Base-by-base conservation (phyloP, 2,113 vertebrate genomes). In the Carassius carassius region DNA sequence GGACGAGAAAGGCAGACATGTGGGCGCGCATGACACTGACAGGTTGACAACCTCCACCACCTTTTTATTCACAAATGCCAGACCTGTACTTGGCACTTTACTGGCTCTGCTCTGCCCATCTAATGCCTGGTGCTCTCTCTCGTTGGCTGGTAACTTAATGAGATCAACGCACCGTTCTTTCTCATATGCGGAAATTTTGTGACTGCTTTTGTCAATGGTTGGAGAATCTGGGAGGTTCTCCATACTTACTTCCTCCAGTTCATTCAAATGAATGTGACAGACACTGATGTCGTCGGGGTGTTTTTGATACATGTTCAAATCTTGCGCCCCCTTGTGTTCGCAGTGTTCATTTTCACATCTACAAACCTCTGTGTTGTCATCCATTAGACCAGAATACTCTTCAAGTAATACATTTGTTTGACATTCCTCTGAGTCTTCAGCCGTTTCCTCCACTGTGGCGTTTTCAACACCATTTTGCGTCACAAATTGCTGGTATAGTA, bases 1-100 rank as follows among this genome's bases (percentile, higher is more conserved):
- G 0, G 97, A 99, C 3, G 98, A 99, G 91, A 99, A 99, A 5
- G 98, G 97, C 90, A 99, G 95, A 63, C 98, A 99, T 0, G 98
- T 99, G 5, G 98, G 97, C 25, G 98, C 97, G 76, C 98, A 99
- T 5, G 97, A 99, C 87, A 99, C 95, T 0, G 98, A 99, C 86
- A 99, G 88, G 90, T 98, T 99, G 80, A 97, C 96, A 56, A 98
- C 96, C 91, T 99, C 97, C 85, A 95, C 95, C 69, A 96, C 93
- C 88, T 96, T 98, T 89, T 96, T 96, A 88, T 95, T 96, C 82
- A 98, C 94, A 37, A 96, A 93, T 0, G 95, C 90, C 87, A 97
- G 92, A 17, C 94, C 93, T 0, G 93, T 92, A 85, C 91, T 93
- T 25, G 91, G 89, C 44, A 90, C 87, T 85, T 93, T 93, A 0